Base-by-base conservation (phyloP, 2,113 vertebrate species). In the Girardinichthys multiradiatus region DNA sequence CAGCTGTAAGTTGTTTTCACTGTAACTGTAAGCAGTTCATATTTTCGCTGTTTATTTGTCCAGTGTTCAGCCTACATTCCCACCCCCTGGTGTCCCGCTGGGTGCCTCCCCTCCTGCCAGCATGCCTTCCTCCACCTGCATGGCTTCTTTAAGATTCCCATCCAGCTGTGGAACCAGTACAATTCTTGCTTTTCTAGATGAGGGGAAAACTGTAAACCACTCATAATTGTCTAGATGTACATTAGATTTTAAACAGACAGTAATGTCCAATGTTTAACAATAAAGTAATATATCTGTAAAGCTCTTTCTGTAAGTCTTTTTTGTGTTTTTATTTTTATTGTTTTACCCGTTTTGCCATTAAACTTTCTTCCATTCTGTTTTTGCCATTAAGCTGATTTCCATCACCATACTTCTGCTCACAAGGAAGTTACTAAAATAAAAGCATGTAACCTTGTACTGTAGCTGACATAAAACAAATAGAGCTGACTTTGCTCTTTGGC, bases 61-160 rank as follows among this genome's bases (percentile, higher is more conserved):
- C 39, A 82, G 64, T 35, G 67, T 72, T 76, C 63, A 72, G 86
- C 76, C 11, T 13, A 80, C 88, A 91, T 90, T 91, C 87, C 80
- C 8, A 76, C 77, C 75, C 15, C 48, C 39, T 10, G 86, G 86
- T 80, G 24, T 8, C 86, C 62, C 7, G 10, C 19, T n/a, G 26
- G 57, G 74, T 74, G 79, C 58, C 42, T 58, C 57, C 73, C 24
- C 29, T 54, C 63, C 69, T 87, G 79, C 71, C 85, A 77, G 82
- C 80, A 84, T 82, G 83, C 51, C 54, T 79, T 68, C 59, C 83
- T 89, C 78, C 68, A 84, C 75, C 91, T 90, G 85, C 69, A 64
- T 80, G 81, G 29, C n/a, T 81, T 64, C 62, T 79, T 72, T 39
- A 58, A 48, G 66, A 69, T n/a, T 58, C 19, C 33, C 7, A 28